These are phyloP conservation scores for Peromyscus leucopus DNA, from an alignment of 2,113 vertebrate genomes.

Conservation along the genomic window DNA sequence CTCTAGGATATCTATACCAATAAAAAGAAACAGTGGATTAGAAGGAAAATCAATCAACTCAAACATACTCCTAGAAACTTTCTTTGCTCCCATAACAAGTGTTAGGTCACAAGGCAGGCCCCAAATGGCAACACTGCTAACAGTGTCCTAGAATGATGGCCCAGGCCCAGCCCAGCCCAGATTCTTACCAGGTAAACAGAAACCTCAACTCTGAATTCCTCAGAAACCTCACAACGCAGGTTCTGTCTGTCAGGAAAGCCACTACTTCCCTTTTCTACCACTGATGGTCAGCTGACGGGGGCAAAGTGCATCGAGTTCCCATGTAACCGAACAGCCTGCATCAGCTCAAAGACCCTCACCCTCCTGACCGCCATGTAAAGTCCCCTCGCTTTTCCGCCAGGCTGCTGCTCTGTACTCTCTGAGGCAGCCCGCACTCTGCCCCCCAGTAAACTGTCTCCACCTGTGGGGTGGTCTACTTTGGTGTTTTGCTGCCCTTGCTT, in stretches of 20 bases:
- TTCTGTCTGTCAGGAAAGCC: background rate
- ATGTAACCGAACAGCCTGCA: background rate
- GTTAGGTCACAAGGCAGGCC: background rate
- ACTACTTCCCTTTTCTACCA: background rate
- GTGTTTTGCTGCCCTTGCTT: background rate
- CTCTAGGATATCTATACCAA: background rate
- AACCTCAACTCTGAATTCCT: background rate
- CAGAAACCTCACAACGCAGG: background rate
- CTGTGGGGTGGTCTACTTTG: background rate
- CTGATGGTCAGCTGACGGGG: background rate
- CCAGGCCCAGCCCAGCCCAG: background rate
- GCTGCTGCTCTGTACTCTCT: background rate
- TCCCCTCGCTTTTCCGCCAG: background rate
- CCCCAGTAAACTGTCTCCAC: background rate
- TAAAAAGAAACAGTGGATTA: background rate
- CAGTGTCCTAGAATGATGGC: background rate
- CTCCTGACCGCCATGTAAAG: background rate
- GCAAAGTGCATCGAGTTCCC: background rate
- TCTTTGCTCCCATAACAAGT: background rate
- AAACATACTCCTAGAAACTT: conserved; percentile 13
- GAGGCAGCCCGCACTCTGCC: background rate
- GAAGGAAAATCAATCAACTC: background rate
- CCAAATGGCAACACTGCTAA: background rate
- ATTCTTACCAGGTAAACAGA: background rate
- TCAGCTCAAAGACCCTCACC: background rate